phyloP scores from a whole-genome alignment of 2,888 invertebrate genomes.

The Agrochola lychnidis region DNA sequence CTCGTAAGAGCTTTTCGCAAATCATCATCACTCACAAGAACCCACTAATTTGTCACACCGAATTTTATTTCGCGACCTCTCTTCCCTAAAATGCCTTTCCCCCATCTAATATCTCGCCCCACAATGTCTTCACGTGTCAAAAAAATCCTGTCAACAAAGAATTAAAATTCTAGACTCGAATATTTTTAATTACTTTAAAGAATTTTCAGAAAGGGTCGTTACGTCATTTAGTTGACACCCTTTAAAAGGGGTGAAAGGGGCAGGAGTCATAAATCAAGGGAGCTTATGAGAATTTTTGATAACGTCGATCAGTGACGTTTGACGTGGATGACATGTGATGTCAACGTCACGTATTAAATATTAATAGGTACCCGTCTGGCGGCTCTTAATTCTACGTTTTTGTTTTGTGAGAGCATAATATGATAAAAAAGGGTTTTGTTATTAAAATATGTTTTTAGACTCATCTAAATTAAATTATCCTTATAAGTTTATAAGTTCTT shows the following conservation, averaged over 20 bases:
- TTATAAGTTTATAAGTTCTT: too few species aligned
- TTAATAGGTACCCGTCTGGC: constrained; percentile 8
- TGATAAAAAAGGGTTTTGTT: not conserved
- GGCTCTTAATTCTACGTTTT: constrained; percentile 1
- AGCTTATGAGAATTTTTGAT: constrained; percentile 68
- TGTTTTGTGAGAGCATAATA: not conserved
- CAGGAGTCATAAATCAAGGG: constrained; percentile 69
- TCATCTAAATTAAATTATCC: too few species aligned
- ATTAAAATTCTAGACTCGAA: constrained; percentile 58
- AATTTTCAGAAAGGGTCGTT: constrained; percentile 67
- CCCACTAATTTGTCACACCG: constrained; percentile 31
- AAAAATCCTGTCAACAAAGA: constrained; percentile 48
- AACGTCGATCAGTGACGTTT: constrained; percentile 61
- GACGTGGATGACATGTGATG: constrained; percentile 41
- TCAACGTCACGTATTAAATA: constrained; percentile 35
- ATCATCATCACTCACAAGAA: constrained; percentile 22
- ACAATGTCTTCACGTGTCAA: constrained; percentile 53
- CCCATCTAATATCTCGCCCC: constrained; percentile 24
- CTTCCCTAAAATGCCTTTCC: not conserved
- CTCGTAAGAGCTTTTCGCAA: constrained; percentile 6
- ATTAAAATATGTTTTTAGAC: not conserved
- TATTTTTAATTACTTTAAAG: constrained; percentile 76
- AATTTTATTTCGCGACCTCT: constrained; percentile 12
- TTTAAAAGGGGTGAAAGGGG: constrained; percentile 43
- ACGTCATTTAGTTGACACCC: constrained; percentile 54